phyloP scores from a whole-genome alignment of 2,888 invertebrate species.

The Eurytoma adleriae region DNA sequence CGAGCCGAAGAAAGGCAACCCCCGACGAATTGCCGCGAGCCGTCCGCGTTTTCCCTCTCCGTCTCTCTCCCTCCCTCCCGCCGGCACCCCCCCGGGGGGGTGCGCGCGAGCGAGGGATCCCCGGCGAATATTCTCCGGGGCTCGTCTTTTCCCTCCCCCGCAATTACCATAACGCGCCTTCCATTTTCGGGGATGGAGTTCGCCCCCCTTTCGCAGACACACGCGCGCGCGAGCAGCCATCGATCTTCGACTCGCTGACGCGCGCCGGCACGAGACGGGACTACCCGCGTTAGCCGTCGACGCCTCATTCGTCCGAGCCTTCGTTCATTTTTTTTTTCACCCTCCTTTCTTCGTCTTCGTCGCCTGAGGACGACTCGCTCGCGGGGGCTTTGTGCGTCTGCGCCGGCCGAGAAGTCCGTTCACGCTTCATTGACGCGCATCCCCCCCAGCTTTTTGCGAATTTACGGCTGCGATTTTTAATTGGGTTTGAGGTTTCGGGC shows the following conservation, averaged over 20 bases:
- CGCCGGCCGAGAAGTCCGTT: too few species aligned
- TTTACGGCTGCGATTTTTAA: too few species aligned
- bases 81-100: background rate
- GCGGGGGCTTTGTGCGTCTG: too few species aligned
- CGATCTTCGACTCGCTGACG: slow-evolving; percentile 34
- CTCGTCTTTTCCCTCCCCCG: slow-evolving; percentile 52
- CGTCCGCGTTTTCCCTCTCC: slow-evolving; percentile 8
- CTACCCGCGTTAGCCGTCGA: background rate
- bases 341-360: too few species aligned
- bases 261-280: background rate
- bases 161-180: slow-evolving; percentile 63
- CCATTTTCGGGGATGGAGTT: slow-evolving; percentile 48
- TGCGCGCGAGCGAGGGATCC: slow-evolving; percentile 38
- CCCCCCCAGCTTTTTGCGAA: too few species aligned
- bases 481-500: too few species aligned
- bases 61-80: slow-evolving; percentile 21
- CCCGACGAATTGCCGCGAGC: background rate
- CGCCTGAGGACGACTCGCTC: too few species aligned
- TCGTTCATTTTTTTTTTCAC: too few species aligned
- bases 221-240: slow-evolving; percentile 20
- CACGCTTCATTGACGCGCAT: too few species aligned
- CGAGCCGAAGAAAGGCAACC: slow-evolving; percentile 23
- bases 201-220: background rate
- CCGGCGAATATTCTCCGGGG: slow-evolving; percentile 56
- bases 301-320: too few species aligned